These are phyloP conservation scores for Ormyrus nitidulus DNA, from an alignment of 2,888 invertebrate species.

Conservation along the genomic window DNA sequence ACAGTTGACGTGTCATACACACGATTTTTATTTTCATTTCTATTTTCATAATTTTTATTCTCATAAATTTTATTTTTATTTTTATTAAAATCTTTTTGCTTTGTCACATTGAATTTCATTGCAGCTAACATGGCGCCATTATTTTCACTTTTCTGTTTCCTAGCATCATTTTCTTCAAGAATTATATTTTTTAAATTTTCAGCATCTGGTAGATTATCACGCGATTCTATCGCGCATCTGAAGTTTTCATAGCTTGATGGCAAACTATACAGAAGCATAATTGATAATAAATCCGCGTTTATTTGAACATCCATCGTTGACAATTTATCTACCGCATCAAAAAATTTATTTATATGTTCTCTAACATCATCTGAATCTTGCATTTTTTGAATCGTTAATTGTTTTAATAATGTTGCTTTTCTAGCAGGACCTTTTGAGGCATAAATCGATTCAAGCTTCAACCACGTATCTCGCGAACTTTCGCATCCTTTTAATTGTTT, in stretches of 20 bases:
- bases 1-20: too few relatives aligned
- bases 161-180: neutral
- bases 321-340: neutral
- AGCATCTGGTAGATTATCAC: neutral
- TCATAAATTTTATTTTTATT: neutral
- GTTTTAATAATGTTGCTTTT: conserved; percentile 17
- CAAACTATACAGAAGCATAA: neutral
- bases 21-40: neutral
- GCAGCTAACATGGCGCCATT: neutral
- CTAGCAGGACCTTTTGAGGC: neutral
- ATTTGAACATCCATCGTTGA: neutral
- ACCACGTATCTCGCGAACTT: neutral
- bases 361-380: neutral
- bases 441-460: neutral
- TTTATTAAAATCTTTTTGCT: neutral
- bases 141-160: neutral
- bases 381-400: conserved; percentile 1
- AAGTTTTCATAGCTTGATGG: neutral
- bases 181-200: neutral
- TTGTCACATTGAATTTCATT: neutral
- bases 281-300: neutral
- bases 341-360: neutral
- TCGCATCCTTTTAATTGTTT: neutral
- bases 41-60: neutral
- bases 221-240: neutral